These are phyloP conservation scores for Hirtodrosophila cameraria DNA, from an alignment of 2,888 invertebrate genomes.

Conservation along the genomic window DNA sequence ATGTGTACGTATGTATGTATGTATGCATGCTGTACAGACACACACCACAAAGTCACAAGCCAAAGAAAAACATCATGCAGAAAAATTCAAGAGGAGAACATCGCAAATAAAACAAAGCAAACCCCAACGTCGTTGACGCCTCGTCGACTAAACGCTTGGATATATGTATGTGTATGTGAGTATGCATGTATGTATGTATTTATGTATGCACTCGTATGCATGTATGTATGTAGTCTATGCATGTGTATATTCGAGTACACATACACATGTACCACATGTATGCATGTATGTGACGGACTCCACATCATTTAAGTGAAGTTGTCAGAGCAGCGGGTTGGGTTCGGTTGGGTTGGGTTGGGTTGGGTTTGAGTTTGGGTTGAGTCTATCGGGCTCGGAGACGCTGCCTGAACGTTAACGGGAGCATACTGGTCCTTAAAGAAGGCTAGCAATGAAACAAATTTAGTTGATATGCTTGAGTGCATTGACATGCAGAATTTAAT, in stretches of 20 bases:
- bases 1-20: slow-evolving; percentile 7
- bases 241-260: slow-evolving; percentile 11
- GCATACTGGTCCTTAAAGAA: slow-evolving; percentile 5
- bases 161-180: background rate
- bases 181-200: slow-evolving; percentile 8
- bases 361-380: slow-evolving; percentile 29
- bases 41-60: slow-evolving; percentile 55
- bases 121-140: slow-evolving; percentile 54
- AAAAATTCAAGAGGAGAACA: slow-evolving; percentile 57
- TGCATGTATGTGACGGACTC: slow-evolving; percentile 35
- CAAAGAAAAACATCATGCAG: slow-evolving; percentile 58
- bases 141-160: slow-evolving; percentile 44
- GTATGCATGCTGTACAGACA: slow-evolving; percentile 23
- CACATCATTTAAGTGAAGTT: slow-evolving; percentile 61
- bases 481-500: slow-evolving; percentile 55
- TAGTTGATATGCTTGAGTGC: slow-evolving; percentile 54
- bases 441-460: slow-evolving; percentile 58
- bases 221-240: slow-evolving; percentile 5
- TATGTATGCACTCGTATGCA: background rate
- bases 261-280: slow-evolving; percentile 4
- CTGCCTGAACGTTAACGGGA: background rate
- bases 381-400: background rate
- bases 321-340: slow-evolving; percentile 31
- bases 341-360: slow-evolving; percentile 32
- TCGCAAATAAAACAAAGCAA: slow-evolving; percentile 61